Base-by-base conservation (phyloP, 2,113 vertebrate species). In the Gopherus flavomarginatus region DNA sequence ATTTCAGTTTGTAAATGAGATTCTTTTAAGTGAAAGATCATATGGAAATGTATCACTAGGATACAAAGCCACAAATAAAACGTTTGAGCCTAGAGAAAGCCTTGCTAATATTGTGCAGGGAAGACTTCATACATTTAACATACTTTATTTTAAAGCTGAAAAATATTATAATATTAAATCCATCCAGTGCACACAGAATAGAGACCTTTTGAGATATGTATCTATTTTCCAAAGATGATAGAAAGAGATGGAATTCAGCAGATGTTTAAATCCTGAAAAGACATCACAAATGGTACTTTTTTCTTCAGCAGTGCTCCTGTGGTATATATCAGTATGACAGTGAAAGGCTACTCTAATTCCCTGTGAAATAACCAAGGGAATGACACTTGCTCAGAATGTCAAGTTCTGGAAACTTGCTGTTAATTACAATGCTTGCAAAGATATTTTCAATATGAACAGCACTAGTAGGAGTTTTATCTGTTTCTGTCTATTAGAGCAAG, bases 381-480 rank as follows among this genome's bases (percentile, higher is more conserved):
- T 97, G 98, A 98, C 96, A 98, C 98, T 98, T 98, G 93, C 80
- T 38, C 94, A 91, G 96, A 98, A 98, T 98, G 97, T 97, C 97
- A 98, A 93, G 88, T 98, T 97, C 95, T 96, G 79, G 91, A 97
- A 98, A 98, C 97, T 98, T 94, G 83, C 91, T 95, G 90, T 98
- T 98, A 98, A 98, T 98, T 98, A 98, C 96, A 97, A 57, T 83
- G 83, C 85, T 98, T 98, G 94, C 95, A 12, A 93, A 93, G 91
- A 83, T 98, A 97, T 92, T 98, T 98, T 98, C 95, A 96, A 97
- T 98, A 98, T 97, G 97, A 96, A 90, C 95, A 94, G 69, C 50
- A 79, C 38, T 62, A 53, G 80, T 97, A 83, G 90, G 94, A 95
- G 91, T 91, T 97, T 94, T 96, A 89, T 97, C 97, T 54, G 56